These are phyloP conservation scores for Oasisia sp. DNA, from an alignment of 2,888 invertebrate species.

Conservation along the genomic window DNA sequence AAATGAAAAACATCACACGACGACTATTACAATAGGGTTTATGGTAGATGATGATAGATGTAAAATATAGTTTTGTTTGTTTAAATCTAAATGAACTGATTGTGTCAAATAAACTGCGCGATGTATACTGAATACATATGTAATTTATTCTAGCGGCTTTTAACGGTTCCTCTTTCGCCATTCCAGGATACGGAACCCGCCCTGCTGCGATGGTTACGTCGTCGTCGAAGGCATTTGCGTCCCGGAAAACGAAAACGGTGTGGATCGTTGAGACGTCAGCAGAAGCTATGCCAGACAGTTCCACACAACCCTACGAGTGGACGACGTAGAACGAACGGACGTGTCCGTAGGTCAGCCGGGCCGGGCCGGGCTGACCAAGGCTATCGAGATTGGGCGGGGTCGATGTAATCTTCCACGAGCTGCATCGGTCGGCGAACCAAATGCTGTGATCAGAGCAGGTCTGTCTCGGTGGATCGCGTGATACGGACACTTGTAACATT, in stretches of 20 bases:
- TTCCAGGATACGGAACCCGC: neutral
- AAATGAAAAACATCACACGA: too few relatives aligned
- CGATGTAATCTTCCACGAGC: neutral
- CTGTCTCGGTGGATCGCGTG: neutral
- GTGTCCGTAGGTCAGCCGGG: neutral
- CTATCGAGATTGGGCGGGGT: neutral
- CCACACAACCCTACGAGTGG: neutral
- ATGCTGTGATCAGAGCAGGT: neutral
- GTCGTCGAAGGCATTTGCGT: neutral
- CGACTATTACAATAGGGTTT: too few relatives aligned
- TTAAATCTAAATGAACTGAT: neutral
- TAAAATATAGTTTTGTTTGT: too few relatives aligned
- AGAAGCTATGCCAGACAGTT: too few relatives aligned
- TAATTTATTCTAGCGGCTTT: neutral
- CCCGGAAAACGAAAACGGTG: neutral
- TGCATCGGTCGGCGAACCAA: neutral
- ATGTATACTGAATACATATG: neutral
- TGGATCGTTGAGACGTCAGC: neutral
- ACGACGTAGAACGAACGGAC: neutral
- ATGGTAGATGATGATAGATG: too few relatives aligned
- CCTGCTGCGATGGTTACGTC: neutral
- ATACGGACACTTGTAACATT: neutral
- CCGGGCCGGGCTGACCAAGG: neutral
- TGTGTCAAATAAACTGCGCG: neutral
- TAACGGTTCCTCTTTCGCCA: neutral